Evolutionary conservation across 1,140 invertebrate genomes (phyloP), one percentile per base, ranked within the genome.

Genomic region (Mamestra configurata): DNA sequence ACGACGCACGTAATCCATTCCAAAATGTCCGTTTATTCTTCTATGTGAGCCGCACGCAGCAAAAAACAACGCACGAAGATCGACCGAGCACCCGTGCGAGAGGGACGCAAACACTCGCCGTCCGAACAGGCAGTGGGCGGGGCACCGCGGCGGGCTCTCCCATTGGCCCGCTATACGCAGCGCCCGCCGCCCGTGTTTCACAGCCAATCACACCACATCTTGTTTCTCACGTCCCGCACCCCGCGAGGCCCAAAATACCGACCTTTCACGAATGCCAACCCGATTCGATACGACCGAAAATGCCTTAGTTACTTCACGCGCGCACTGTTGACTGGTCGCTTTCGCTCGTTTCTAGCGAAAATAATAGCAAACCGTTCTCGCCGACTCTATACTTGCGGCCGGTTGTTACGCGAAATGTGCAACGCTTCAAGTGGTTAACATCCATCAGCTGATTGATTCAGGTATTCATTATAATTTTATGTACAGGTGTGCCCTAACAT

Each of bases 11-110:
- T 91, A 91, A 92, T 93, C 86, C 43, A 68, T 53, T 66, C 31
- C 93, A 95, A 95, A 95, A 95, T 94, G 93, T 94, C 92, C 91
- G 92, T 94, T 93, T 91, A 93, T 94, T 94, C 91, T 93, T 93
- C 91, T 93, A 93, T 90, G 82, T 92, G 92, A 86, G 85, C 79
- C 81, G 72, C 85, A 81, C 75, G 77, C 81, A 82, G 77, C 53
- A 93, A 94, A 92, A 94, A 93, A 94, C 85, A 91, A 90, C 84
- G 86, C 84, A 61, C 73, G 1, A 4, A 61, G 84, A 88, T 90
- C 90, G 90, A 90, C 81, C 90, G 87, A 83, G 80, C 55, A 84
- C 78, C 82, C 79, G 59, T 72, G 27, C 51, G 89, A 90, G 82
- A 75, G 92, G 89, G 90, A 92, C 59, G 72, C 82, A 70, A 77